phyloP scores from a whole-genome alignment of 2,797 vertebrate genomes.

The Australoheros facetus region DNA sequence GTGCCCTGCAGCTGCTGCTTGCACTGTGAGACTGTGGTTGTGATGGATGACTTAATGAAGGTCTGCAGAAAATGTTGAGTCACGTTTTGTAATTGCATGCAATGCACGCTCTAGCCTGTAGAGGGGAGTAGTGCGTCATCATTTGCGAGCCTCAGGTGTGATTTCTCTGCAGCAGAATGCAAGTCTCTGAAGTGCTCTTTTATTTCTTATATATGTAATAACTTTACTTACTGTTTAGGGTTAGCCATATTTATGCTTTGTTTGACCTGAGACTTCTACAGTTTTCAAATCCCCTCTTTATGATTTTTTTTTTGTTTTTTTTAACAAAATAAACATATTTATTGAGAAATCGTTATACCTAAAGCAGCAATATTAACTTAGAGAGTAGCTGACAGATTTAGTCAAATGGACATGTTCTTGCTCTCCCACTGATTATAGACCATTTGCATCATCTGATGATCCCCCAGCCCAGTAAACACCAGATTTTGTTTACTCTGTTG shows the following conservation, averaged over 20 bases:
- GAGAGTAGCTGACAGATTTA: not conserved
- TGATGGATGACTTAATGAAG: conserved; percentile 45
- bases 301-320: not conserved
- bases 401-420: not conserved
- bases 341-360: not conserved
- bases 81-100: conserved; percentile 63
- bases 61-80: conserved; percentile 64
- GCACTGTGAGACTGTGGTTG: not conserved
- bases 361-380: not conserved
- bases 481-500: conserved; percentile 43
- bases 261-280: not conserved
- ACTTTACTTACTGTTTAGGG: not conserved
- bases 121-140: conserved; percentile 34
- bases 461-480: conserved; percentile 31
- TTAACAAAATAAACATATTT: not conserved
- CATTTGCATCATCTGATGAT: not conserved
- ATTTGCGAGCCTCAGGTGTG: not conserved
- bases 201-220: not conserved
- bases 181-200: not conserved
- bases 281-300: not conserved
- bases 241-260: not conserved
- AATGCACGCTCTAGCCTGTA: not conserved
- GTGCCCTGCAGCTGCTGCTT: conserved; percentile 15
- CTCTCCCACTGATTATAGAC: not conserved
- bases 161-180: not conserved